Evolutionary conservation across 1,140 invertebrate species (phyloP), one percentile per base, ranked within the genome.

Genomic region (Neodiprion fabricii): DNA sequence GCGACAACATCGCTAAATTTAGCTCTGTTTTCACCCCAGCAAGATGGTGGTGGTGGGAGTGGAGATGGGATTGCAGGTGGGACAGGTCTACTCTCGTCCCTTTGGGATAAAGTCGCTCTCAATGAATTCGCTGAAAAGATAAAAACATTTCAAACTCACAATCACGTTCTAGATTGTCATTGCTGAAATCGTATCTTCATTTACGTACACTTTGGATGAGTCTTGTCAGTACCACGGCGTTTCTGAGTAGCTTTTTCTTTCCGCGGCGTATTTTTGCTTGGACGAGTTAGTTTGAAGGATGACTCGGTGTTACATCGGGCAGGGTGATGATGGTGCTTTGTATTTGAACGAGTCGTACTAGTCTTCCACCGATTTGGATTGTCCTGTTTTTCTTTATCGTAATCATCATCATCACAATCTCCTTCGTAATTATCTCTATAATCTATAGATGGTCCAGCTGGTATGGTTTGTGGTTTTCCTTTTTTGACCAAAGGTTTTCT

Each of bases 1-100:
- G 91, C 90, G 5, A 92, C 91, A 4, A 91, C 90, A 70, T 91
- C 90, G 72, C 91, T 91, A 75, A 92, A 92, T 71, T 83, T 89
- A 0, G 91, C 90, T 47, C 89, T 77, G 76, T 90, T 90, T 78
- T 91, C 88, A 67, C 87, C 85, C 90, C 91, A 91, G 61, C 83
- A 84, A 0, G 85, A 84, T 1, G 82, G 85, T 12, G 85, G 84
- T 75, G 82, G 86, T 70, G 79, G 84, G 21, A 75, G 74, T 66
- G 79, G 76, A 21, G 76, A 74, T 72, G 74, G 76, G 11, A 80
- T 78, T 9, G 81, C 70, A 23, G 78, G 66, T 21, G 74, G 72
- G 9, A 75, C 49, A 9, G 67, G 70, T 68, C 79, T 82, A 14
- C 67, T 72, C 75, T 86, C 85, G 21, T 85, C 83, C 75, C 79